These are phyloP conservation scores for Graptemys geographica DNA, from an alignment of 2,797 vertebrate species.

Conservation along the genomic window DNA sequence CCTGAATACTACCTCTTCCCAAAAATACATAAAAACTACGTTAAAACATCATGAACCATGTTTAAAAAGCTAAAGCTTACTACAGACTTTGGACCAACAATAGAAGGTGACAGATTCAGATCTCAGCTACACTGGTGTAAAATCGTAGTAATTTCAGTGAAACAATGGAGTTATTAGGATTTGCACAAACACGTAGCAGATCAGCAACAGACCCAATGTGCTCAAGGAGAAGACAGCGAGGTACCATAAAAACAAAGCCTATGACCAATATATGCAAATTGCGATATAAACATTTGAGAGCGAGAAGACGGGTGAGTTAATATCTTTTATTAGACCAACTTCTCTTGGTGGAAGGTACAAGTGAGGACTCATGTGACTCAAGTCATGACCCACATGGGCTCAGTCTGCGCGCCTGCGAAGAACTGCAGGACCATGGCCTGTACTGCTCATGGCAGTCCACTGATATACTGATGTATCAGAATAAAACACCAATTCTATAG, in stretches of 20 bases:
- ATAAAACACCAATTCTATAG: neutral
- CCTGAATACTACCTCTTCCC: neutral
- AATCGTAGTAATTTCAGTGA: neutral
- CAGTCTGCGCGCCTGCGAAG: neutral
- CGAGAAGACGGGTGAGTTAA: neutral
- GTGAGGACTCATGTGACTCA: neutral
- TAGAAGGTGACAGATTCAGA: neutral
- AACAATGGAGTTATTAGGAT: neutral
- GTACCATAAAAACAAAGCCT: neutral
- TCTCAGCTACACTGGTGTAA: neutral
- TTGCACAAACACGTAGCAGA: neutral
- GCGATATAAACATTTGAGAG: neutral
- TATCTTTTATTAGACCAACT: neutral
- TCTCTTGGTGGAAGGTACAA: neutral
- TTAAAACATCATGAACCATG: neutral
- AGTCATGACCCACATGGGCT: neutral
- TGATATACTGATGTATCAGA: neutral
- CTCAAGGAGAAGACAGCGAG: neutral
- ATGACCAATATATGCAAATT: neutral
- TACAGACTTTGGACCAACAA: neutral
- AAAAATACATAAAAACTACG: neutral
- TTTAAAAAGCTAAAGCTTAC: neutral
- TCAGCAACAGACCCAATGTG: neutral
- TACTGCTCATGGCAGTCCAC: neutral
- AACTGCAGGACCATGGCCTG: neutral